Base-by-base conservation (phyloP, 2,888 invertebrate species). In the Taenaris catops region DNA sequence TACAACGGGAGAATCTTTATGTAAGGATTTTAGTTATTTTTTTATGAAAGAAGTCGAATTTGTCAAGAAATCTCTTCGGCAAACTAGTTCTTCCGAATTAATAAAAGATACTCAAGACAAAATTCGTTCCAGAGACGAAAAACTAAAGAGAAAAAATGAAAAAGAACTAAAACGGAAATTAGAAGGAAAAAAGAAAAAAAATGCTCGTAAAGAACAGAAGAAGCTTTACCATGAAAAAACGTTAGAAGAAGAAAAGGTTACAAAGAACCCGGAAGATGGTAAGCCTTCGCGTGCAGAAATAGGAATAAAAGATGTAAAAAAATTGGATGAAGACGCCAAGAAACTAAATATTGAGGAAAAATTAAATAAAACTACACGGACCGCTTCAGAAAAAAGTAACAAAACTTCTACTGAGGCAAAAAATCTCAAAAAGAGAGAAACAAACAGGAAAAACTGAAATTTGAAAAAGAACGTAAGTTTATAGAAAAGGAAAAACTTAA, bases 71-170 rank as follows among this genome's bases (percentile, higher is more conserved):
- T 21, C 32, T 36, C 27, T 41, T 20, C 42, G 36, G 7, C 35
- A 37, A 2, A 49, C 55, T 37, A 67, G 58, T 47, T 78, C 79
- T 4, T 57, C 64, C 6, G 66, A 71, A 44, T 49, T 78, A 21
- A 64, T 75, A 25, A 59, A 51, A 53, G 52, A 66, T 25, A 64
- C 59, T 2, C 50, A 56, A 50, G 56, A 69, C 38, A 66, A 47
- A 48, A 39, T 65, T 14, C 23, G 41, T 24, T 42, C 33, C 14
- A 57, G 47, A 48, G 39, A 51, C 38, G 44, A 54, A 38, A 36
- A 56, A 31, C 40, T 48, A 29, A 51, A 44, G 25, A 35, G 38
- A 26, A 49, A 29, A 11, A 16, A 33, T 10, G 35, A 44, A 8
- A 31, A 45, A 25, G 20, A 44, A 26, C 14, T 14, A 1, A 39